Percentiles rank a stretch among this genome's conserved stretches.
Evolutionary conservation across 2,888 invertebrate genomes (phyloP).

Genomic region (Fissipunctia ypsillon): DNA sequence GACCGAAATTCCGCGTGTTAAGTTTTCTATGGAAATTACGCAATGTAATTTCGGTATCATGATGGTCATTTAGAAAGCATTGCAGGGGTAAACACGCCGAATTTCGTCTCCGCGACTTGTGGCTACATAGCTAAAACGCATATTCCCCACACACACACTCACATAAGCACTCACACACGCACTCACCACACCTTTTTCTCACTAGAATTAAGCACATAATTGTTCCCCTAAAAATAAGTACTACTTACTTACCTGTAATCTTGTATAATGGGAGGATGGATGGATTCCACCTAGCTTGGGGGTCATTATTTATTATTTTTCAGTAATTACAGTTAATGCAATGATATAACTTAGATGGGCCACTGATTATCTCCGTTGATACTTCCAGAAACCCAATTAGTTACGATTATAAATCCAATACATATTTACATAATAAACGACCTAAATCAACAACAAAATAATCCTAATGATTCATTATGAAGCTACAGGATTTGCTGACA

Average conservation of each 20-base stretch:
- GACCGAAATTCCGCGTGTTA: too few species aligned
- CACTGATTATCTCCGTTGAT: too few species aligned
- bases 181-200: background rate
- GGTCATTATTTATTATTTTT: too few species aligned
- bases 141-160: background rate
- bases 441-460: constrained; percentile 2
- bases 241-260: background rate
- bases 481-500: constrained; percentile 49
- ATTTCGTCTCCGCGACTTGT: too few species aligned
- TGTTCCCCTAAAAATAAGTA: background rate
- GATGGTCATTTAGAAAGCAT: too few species aligned
- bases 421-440: background rate
- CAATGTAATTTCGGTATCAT: background rate
- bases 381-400: background rate
- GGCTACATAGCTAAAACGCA: too few species aligned
- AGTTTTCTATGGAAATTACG: background rate
- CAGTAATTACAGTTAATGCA: background rate
- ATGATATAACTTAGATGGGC: background rate
- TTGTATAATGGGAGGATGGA: background rate
- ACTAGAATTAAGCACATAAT: background rate
- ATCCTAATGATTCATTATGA: constrained; percentile 25
- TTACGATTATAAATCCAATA: background rate
- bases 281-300: background rate
- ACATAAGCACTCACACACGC: too few species aligned
- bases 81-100: background rate